Conservation (phyloP, 2,888 invertebrate genomes). For the Elmis aenea region DNA sequence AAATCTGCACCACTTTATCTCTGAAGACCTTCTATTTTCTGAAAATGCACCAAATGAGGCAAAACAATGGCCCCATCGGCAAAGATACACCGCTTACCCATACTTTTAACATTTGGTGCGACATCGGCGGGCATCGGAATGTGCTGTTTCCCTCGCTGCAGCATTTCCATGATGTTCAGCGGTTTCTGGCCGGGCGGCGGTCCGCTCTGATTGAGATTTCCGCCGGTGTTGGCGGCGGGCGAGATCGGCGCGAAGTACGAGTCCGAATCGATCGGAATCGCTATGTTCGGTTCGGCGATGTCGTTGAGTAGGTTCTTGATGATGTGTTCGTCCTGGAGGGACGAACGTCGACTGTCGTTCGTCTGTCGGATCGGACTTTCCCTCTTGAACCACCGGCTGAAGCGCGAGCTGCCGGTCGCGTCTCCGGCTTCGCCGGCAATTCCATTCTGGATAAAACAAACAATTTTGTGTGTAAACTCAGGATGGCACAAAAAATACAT, state of each 20-base stretch:
- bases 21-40: too few species aligned
- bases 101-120: slow-evolving; percentile 21
- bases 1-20: too few species aligned
- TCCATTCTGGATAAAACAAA: slow-evolving; percentile 54
- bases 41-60: too few species aligned
- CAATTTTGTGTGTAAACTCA: too few species aligned
- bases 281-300: slow-evolving; percentile 46
- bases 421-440: slow-evolving; percentile 54
- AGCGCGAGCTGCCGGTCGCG: slow-evolving; percentile 61
- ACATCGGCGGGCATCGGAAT: slow-evolving; percentile 18
- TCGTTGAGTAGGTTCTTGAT: slow-evolving; percentile 63
- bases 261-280: slow-evolving; percentile 50
- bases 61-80: too few species aligned
- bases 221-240: slow-evolving; percentile 52
- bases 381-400: slow-evolving; percentile 76
- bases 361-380: slow-evolving; percentile 54
- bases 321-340: slow-evolving; percentile 56
- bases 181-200: slow-evolving; percentile 30
- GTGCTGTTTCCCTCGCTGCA: slow-evolving; percentile 61
- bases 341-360: slow-evolving; percentile 47
- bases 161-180: slow-evolving; percentile 61
- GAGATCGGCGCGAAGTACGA: slow-evolving; percentile 68
- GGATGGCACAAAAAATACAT: too few species aligned
- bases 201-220: slow-evolving; percentile 13
- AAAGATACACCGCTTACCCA: too few species aligned